Evolutionary conservation across 2,113 vertebrate genomes (phyloP).

Genomic region (Ptyas mucosa): DNA sequence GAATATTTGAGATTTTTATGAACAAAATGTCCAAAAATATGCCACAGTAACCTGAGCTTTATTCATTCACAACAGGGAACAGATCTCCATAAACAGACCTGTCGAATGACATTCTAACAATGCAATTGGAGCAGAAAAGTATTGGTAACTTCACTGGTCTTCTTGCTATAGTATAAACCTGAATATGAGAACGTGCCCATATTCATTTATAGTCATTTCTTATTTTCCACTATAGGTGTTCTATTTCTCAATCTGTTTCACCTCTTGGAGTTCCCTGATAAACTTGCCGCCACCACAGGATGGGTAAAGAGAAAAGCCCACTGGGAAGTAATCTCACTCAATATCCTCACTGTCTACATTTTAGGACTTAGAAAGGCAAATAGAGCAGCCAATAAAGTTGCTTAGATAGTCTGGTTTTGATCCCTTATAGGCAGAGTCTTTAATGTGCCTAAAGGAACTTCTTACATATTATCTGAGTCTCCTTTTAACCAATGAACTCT

Average conservation of each 20-base stretch:
- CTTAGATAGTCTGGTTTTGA: neutral
- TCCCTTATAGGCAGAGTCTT: neutral
- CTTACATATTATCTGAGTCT: neutral
- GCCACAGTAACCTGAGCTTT: neutral
- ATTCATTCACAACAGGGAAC: neutral
- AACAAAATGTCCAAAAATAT: neutral
- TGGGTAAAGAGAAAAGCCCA: neutral
- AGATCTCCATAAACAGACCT: neutral
- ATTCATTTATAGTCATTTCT: neutral
- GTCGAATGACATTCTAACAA: neutral
- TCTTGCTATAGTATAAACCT: neutral
- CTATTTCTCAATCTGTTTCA: neutral
- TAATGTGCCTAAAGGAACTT: neutral
- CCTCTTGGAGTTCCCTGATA: neutral
- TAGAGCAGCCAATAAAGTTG: neutral
- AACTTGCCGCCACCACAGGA: neutral
- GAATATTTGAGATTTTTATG: neutral
- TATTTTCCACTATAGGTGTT: neutral
- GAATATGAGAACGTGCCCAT: neutral
- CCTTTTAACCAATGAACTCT: neutral
- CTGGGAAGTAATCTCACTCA: neutral
- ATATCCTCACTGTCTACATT: neutral
- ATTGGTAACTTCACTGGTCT: neutral
- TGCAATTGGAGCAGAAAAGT: neutral
- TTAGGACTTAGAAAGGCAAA: neutral